A percentile compares a stretch with the other conserved stretches of the same genome.
These are phyloP conservation scores for Psittacula derbiana DNA, from an alignment of 2,797 vertebrate species.

Conservation along the genomic window DNA sequence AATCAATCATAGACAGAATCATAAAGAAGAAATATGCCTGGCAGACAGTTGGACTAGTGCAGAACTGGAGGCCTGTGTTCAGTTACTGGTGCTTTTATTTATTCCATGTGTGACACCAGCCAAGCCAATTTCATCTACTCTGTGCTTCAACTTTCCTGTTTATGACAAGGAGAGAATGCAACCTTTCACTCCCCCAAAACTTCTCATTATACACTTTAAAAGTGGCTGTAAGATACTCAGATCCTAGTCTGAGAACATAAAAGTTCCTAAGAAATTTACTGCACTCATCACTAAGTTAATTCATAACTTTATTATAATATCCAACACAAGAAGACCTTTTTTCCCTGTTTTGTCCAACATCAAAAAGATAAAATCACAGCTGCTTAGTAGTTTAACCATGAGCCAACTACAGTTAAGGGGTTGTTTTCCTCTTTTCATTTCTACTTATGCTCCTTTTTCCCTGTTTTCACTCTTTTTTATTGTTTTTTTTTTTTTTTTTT, in stretches of 20 bases:
- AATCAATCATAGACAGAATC: not conserved
- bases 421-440: not conserved
- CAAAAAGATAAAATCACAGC: not conserved
- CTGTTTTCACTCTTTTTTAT: not conserved
- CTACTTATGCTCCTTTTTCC: not conserved
- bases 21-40: not conserved
- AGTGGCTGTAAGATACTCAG: not conserved
- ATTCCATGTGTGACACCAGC: not conserved
- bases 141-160: not conserved
- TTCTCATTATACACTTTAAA: not conserved
- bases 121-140: not conserved
- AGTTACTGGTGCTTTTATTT: not conserved
- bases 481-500: not conserved
- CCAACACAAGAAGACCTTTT: not conserved
- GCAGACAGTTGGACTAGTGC: not conserved
- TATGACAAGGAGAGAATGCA: not conserved
- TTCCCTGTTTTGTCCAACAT: not conserved
- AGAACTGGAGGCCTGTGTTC: not conserved
- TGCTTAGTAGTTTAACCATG: not conserved
- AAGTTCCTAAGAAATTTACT: not conserved
- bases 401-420: not conserved
- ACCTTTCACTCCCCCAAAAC: not conserved
- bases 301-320: not conserved
- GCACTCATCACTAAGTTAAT: not conserved
- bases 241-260: not conserved